These are phyloP conservation scores for Eupristina koningsbergeri DNA, from an alignment of 1,140 invertebrate species.

Conservation along the genomic window DNA sequence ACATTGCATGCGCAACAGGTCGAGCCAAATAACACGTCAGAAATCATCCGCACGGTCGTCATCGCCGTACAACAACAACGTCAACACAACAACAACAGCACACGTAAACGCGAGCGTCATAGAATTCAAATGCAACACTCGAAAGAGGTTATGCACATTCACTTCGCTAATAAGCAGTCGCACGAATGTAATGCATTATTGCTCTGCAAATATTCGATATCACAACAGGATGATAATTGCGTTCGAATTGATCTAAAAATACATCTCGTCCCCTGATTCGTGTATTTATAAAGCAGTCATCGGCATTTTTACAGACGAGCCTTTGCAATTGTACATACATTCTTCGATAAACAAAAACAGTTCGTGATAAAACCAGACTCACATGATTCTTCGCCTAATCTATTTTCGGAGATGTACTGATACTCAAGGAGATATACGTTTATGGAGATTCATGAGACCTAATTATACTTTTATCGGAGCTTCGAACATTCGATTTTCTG, in stretches of 20 bases:
- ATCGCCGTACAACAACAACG: neutral
- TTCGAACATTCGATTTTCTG: too few relatives aligned
- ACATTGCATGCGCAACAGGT: neutral
- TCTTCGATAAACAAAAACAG: too few relatives aligned
- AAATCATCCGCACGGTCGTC: slow-evolving; percentile 16
- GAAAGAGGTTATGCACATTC: slow-evolving; percentile 14
- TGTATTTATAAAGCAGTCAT: neutral
- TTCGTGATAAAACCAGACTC: neutral
- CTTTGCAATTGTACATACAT: neutral
- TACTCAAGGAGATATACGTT: too few relatives aligned
- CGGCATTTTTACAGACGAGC: neutral
- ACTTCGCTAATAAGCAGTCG: neutral
- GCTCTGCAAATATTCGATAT: neutral
- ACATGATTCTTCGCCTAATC: neutral
- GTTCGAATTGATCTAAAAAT: slow-evolving; percentile 1
- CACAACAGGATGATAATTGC: slow-evolving; percentile 5
- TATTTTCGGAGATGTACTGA: neutral
- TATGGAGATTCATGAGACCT: too few relatives aligned
- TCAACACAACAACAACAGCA: too few relatives aligned
- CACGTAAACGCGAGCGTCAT: neutral
- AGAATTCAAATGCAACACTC: slow-evolving; percentile 9
- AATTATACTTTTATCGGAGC: too few relatives aligned
- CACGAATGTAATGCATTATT: slow-evolving; percentile 34
- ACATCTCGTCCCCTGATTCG: neutral
- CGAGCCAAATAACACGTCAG: slow-evolving; percentile 13